phyloP scores from a whole-genome alignment of 2,888 invertebrate species.

The Atrina japonica region DNA sequence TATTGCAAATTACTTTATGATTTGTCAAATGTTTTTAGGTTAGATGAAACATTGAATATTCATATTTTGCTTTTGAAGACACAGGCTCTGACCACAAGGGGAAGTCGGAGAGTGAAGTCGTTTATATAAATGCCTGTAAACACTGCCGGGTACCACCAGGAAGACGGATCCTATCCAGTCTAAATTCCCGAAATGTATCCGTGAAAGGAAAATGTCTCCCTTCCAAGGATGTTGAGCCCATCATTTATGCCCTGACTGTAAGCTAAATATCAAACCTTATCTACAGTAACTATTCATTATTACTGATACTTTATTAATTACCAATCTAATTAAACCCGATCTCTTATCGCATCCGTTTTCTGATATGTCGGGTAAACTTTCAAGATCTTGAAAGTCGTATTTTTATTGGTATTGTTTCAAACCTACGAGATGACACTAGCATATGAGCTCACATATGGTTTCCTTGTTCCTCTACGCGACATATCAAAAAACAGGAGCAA shows the following conservation, averaged over 20 bases:
- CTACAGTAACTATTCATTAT: not conserved
- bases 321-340: not conserved
- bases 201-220: constrained; percentile 47
- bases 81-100: constrained; percentile 23
- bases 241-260: constrained; percentile 57
- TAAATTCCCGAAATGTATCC: constrained; percentile 44
- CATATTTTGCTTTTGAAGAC: too few species aligned
- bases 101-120: constrained; percentile 45
- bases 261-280: constrained; percentile 2
- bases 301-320: too few species aligned
- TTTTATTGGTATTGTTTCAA: too few species aligned
- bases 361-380: not conserved
- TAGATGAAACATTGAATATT: too few species aligned
- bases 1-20: too few species aligned
- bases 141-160: constrained; percentile 51
- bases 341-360: too few species aligned
- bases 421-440: too few species aligned
- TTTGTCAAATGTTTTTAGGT: too few species aligned
- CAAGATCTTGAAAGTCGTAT: too few species aligned
- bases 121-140: constrained; percentile 56
- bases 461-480: too few species aligned
- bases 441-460: too few species aligned
- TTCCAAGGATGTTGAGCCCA: constrained; percentile 52
- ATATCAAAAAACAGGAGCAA: too few species aligned
- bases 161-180: constrained; percentile 44